Evolutionary conservation across 2,113 vertebrate species (phyloP), one percentile per base, ranked within the genome.

Genomic region (Odontesthes bonariensis): DNA sequence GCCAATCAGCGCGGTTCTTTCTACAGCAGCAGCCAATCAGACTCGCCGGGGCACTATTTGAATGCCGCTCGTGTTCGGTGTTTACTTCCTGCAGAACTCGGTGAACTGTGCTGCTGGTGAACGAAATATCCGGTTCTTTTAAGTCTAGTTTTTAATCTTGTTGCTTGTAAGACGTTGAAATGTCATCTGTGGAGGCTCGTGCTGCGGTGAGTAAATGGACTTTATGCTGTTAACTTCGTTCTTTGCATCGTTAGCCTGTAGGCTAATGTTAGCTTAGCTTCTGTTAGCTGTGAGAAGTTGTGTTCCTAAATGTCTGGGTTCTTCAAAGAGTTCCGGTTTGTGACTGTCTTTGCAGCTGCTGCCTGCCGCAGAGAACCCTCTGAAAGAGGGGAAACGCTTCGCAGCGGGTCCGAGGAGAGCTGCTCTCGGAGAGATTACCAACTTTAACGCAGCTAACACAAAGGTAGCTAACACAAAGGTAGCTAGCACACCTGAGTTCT

Each of bases 381-480:
- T 31, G 56, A 89, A 33, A 35, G 67, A 65, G 67, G 77, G 40
- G 3, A 94, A 94, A 81, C 44, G 32, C 27, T 12, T 35, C 0
- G 35, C 70, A 0, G 85, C 59, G 1, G 86, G 63, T 0, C 59
- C 35, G 7, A 90, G 82, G 66, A 92, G 94, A 74, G 66, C 84
- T 0, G 93, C 85, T 19, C 83, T 95, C 2, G 84, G 88, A 42
- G 94, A 94, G 65, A 65, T 93, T 0, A 94, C 92, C 49, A 95
- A 95, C 80, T 66, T 80, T 6, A 7, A 79, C 27, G 88, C 66
- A 20, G 72, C n/a, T 1, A 76, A 78, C 1, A n/a, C 76, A 0
- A 91, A 90, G 88, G 93, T 92, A 70, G 5, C 35, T 1, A 76
- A 78, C 1, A n/a, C 76, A 0, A 91, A 90, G 88, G 93, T 92